Evolutionary conservation across 1,140 invertebrate genomes (phyloP), one percentile per base, ranked within the genome.

Genomic region (Polypedilum pembai): DNA sequence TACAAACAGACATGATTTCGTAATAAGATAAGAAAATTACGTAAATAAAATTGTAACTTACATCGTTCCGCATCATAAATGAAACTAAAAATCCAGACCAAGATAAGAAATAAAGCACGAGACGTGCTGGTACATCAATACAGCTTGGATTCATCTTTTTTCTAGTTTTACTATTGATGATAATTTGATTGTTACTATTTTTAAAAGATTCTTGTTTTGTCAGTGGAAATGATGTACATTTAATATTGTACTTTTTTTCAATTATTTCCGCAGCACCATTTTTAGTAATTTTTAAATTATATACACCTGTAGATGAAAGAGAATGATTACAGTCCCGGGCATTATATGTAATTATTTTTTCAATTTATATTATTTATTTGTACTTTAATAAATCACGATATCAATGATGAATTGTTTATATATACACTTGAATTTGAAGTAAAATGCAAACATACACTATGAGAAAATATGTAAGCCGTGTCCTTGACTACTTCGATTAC

Each of bases 1-100:
- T 56, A 56, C 0, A 56, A 56, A n/a, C 10, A 15, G 10, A 8
- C 4, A 1, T 15, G n/a, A 56, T n/a, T n/a, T 56, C 10, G 15
- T 12, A 8, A 56, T 56, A 4, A 15, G 8, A n/a, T 56, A 12
- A 56, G 41, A 12, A n/a, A 12, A 56, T 56, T 56, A 15, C 45
- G 41, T 4, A 1, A 45, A 12, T 45, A 4, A 33, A 33, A 15
- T 12, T 45, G 8, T 15, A 8, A 56, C 45, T 56, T 56, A 56
- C 45, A 79, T 91, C 89, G 75, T 86, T 90, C 63, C 89, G 83
- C 89, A 91, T 90, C 89, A 91, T 90, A 77, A 91, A 91, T 2
- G 88, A 90, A 1, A 90, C 89, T 21, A 90, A 82, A 77, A 90
- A 91, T 20, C 89, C 89, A 24, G 87, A 86, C 82, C 90, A 91